Base-by-base conservation (phyloP, 1,140 invertebrate species). In the Drosophila ficusphila region DNA sequence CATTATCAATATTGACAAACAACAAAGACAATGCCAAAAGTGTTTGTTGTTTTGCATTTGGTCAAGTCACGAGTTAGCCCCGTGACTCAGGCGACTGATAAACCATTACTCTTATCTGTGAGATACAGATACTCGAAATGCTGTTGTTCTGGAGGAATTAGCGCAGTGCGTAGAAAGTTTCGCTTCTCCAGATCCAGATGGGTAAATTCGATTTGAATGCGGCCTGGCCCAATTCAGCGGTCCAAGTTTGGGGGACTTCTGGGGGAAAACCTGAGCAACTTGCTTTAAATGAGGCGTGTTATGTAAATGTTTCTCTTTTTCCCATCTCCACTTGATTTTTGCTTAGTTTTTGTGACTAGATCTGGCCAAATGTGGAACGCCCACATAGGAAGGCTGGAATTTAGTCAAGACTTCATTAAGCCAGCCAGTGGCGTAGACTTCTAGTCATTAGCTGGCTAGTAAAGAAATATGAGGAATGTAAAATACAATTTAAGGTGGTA, bases 321-420 rank as follows among this genome's bases (percentile, higher is more conserved):
- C 54, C 9, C 42, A 53, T 57, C 47, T 53, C 44, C 33, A 36
- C 34, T 31, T 44, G 34, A 42, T 73, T 54, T 74, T 48, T 33
- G 36, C 51, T 70, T 65, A 42, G 67, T 60, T 72, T 65, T 38
- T 62, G 54, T 72, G 70, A 83, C 53, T 53, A 51, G 73, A 83
- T 77, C 65, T 71, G 39, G 21, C 56, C 62, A 83, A 74, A 74
- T 74, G 52, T 61, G 69, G 36, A 34, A 67, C 75, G 76, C 79
- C 79, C 75, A 83, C 79, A 60, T 19, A 36, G 27, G 14, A 27
- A 51, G 19, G n/a, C 36, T 44, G 14, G 31, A 46, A 27, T 68
- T 67, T 65, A 76, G 54, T 78, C 70, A 81, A 76, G 64, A 65
- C 70, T 71, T 73, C 71, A 76, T 76, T 85, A 76, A 68, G 79